Evolutionary conservation across 1,140 invertebrate genomes (phyloP), one percentile per base, ranked within the genome.

Genomic region (Temnothorax curvispinosus): DNA sequence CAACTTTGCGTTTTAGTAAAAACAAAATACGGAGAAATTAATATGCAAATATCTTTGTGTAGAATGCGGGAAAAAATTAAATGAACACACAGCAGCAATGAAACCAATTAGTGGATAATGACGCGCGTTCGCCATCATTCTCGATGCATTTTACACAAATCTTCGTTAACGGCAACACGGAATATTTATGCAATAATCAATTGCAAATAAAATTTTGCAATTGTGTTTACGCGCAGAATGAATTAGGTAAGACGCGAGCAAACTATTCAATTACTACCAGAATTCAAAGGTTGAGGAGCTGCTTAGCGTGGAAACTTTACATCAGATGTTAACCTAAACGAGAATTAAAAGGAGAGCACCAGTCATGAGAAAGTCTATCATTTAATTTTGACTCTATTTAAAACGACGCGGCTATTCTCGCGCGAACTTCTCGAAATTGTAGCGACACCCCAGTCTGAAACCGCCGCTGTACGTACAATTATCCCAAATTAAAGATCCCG

Each of bases 151-250:
- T 65, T 52, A 52, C 18, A 47, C 32, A 65, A 65, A 78, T 78
- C 44, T 65, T 78, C 41, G 3, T 78, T 65, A 52, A 35, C 0
- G 18, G 44, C 32, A 35, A 50, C 32, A 1, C 50, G 27, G 15
- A 76, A n/a, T 47, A 50, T 65, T 78, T 65, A 65, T 13, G 27
- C 41, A 9, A 78, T 65, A 78, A 78, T 47, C 18, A 78, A 18
- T 35, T 65, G 76, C 58, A 65, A 78, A 50, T 65, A 1, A 9
- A 47, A 78, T 11, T 65, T 21, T 35, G 6, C 18, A 35, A 64
- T 47, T 64, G 1, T 9, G 44, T 60, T 78, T 64, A 64, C 44
- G 5, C 18, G 18, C 13, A 8, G 6, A 3, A 65, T 11, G 3
- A 38, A 32, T 47, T 64, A 18, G 11, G 32, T 11, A 21, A 65